These are phyloP conservation scores for Passer montanus DNA, from an alignment of 2,113 vertebrate genomes.

Conservation along the genomic window DNA sequence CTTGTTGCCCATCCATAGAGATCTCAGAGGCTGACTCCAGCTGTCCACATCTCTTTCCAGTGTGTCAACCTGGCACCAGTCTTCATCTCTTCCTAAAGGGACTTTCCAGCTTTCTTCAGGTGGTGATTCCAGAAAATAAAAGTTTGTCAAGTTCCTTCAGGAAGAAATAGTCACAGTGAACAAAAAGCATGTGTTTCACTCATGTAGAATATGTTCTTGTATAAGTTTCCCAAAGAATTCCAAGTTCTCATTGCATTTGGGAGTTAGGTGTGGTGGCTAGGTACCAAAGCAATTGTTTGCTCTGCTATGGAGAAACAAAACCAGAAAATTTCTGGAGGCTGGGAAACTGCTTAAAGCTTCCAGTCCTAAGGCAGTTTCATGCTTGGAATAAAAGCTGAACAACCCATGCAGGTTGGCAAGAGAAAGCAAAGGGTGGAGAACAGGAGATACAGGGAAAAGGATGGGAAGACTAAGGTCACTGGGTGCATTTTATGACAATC, in stretches of 20 bases:
- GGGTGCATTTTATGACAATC: slow-evolving; percentile 9
- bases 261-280: slow-evolving; percentile 7
- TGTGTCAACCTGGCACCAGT: background rate
- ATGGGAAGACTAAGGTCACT: background rate
- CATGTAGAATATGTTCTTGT: background rate
- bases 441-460: background rate
- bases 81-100: background rate
- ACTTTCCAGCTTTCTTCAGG: background rate
- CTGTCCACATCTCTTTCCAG: background rate
- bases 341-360: slow-evolving; percentile 59
- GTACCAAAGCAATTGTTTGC: slow-evolving; percentile 23
- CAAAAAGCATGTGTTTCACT: background rate
- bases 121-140: background rate
- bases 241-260: background rate
- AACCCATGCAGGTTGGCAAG: background rate
- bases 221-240: background rate
- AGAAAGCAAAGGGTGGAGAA: slow-evolving; percentile 27
- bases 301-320: slow-evolving; percentile 23
- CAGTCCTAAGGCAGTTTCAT: slow-evolving; percentile 66
- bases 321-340: slow-evolving; percentile 49
- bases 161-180: background rate
- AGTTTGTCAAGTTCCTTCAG: background rate
- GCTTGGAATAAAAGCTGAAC: slow-evolving; percentile 47
- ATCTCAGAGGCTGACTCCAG: background rate
- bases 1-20: background rate